Evolutionary conservation across 2,113 vertebrate species (phyloP).

Genomic region (Nothobranchius kuhntae): DNA sequence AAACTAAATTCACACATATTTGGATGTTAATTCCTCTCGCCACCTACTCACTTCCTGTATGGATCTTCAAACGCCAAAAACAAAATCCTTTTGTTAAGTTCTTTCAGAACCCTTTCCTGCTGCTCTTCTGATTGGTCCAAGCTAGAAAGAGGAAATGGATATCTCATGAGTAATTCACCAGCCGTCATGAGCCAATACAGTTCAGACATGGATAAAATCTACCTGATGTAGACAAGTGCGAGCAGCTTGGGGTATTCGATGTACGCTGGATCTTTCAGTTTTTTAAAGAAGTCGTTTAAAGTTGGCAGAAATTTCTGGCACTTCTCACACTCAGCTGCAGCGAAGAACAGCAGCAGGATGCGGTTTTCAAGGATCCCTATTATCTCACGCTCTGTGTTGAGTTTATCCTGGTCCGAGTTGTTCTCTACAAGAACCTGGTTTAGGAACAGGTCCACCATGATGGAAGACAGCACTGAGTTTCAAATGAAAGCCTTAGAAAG

Average conservation of each 20-base stretch:
- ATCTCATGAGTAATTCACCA: constrained; percentile 12
- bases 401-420: constrained; percentile 83
- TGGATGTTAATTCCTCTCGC: background rate
- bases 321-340: constrained; percentile 61
- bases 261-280: constrained; percentile 86
- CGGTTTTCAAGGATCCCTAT: constrained; percentile 83
- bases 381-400: constrained; percentile 87
- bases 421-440: constrained; percentile 83
- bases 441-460: constrained; percentile 87
- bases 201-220: background rate
- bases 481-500: constrained; percentile 7
- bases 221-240: constrained; percentile 85
- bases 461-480: background rate
- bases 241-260: constrained; percentile 86
- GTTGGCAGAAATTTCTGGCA: constrained; percentile 82
- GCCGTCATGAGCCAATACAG: background rate
- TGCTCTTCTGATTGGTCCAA: constrained; percentile 82
- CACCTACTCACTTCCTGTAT: constrained; percentile 78
- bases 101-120: constrained; percentile 81
- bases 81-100: constrained; percentile 85
- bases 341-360: constrained; percentile 88
- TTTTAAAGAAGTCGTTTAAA: constrained; percentile 85
- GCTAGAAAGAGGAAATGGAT: constrained; percentile 46
- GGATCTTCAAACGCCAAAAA: constrained; percentile 85
- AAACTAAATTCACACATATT: background rate